A percentile compares a stretch with the other conserved stretches of the same genome.
These are phyloP conservation scores for Pogonomyrmex californicus DNA, from an alignment of 1,140 invertebrate species.

Conservation along the genomic window DNA sequence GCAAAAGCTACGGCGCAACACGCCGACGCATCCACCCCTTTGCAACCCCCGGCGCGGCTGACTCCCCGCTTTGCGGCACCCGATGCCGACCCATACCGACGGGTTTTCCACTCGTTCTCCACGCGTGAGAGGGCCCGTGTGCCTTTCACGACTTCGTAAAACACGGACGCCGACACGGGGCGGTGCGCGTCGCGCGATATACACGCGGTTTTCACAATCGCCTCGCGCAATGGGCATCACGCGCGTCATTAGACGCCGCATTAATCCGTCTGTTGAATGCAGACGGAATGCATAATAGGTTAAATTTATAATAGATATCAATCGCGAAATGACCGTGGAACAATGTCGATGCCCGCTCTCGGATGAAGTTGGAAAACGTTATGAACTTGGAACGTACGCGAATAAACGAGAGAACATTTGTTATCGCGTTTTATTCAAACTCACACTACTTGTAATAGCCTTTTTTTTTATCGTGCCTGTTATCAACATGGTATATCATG, in stretches of 20 bases:
- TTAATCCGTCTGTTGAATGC: slow-evolving; percentile 6
- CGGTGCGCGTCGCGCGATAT: neutral
- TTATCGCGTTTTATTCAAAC: neutral
- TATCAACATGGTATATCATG: slow-evolving; percentile 1
- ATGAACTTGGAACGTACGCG: neutral
- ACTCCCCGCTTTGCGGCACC: slow-evolving; percentile 68
- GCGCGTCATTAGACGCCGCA: slow-evolving; percentile 11
- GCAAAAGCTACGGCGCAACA: slow-evolving; percentile 82
- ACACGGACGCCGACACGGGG: slow-evolving; percentile 40
- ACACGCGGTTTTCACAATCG: slow-evolving; percentile 36
- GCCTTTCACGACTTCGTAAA: slow-evolving; percentile 51
- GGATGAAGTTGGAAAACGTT: neutral
- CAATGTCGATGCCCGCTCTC: neutral
- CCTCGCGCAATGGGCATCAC: neutral
- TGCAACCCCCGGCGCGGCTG: slow-evolving; percentile 25
- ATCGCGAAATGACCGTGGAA: neutral
- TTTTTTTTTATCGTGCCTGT: neutral
- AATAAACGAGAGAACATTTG: neutral
- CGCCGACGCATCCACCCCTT: slow-evolving; percentile 81
- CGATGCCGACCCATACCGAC: slow-evolving; percentile 67
- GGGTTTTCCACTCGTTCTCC: slow-evolving; percentile 35
- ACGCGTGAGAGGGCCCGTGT: slow-evolving; percentile 15
- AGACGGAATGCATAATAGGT: neutral
- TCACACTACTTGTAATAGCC: neutral
- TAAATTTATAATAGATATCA: neutral